Conservation (phyloP, 2,888 invertebrate genomes). For the Tholera decimalis region DNA sequence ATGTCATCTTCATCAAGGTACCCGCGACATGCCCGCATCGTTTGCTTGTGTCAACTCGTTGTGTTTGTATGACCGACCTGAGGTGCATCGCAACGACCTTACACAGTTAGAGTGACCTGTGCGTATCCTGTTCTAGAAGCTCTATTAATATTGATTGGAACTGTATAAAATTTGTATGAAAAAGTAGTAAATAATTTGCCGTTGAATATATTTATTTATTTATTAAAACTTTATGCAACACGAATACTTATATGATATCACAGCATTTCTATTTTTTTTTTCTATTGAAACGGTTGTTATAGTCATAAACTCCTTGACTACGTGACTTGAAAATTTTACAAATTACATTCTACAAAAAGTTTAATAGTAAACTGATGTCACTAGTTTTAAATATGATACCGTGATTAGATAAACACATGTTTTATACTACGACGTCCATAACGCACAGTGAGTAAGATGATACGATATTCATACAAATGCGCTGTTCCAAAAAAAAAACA, state of each 20-base stretch:
- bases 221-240: too few relatives aligned
- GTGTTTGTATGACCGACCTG: conserved; percentile 79
- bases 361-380: conserved; percentile 45
- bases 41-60: conserved; percentile 81
- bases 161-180: not conserved
- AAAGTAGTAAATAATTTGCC: too few relatives aligned
- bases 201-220: too few relatives aligned
- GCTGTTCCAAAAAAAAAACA: conserved; percentile 64
- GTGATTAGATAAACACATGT: conserved; percentile 65
- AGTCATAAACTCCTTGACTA: not conserved
- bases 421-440: conserved; percentile 32
- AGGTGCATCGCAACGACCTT: conserved; percentile 78
- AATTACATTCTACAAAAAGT: conserved; percentile 21
- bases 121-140: conserved; percentile 54
- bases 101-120: conserved; percentile 64
- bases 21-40: conserved; percentile 79
- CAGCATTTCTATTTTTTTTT: not conserved
- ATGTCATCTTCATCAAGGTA: conserved; percentile 71
- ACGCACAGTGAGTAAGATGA: conserved; percentile 46
- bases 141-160: conserved; percentile 43
- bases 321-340: conserved; percentile 14
- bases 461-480: conserved; percentile 45
- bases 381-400: conserved; percentile 61
- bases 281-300: not conserved
- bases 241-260: not conserved